Conservation (phyloP, 2,888 invertebrate species). For the Leptothorax acervorum region DNA sequence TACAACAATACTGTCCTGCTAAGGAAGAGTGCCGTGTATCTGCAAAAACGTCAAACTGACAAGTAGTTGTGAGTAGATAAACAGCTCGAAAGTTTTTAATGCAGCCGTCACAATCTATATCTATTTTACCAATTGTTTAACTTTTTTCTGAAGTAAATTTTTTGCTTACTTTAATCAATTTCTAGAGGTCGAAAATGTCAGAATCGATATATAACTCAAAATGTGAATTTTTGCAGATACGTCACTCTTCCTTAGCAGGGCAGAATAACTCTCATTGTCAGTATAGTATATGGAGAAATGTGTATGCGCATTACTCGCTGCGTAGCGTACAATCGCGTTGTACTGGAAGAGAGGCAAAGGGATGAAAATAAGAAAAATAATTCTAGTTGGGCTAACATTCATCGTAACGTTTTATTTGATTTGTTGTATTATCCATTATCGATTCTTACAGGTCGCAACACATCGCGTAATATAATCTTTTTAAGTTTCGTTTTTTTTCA, state of each 20-base stretch:
- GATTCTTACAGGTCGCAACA: constrained; percentile 78
- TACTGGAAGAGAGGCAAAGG: neutral
- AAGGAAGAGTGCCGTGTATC: no score
- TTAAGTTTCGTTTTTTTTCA: constrained; percentile 36
- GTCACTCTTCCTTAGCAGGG: no score
- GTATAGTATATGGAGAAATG: neutral
- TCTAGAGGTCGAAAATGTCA: no score
- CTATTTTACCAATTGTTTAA: no score
- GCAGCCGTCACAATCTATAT: no score
- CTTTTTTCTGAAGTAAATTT: no score
- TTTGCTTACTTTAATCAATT: no score
- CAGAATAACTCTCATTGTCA: neutral
- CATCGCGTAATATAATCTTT: constrained; percentile 73
- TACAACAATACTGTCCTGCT: neutral
- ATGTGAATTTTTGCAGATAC: no score
- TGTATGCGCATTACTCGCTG: neutral
- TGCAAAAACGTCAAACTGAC: no score
- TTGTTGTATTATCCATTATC: constrained; percentile 76
- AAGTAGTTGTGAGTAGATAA: no score
- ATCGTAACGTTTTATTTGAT: constrained; percentile 84
- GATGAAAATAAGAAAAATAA: constrained; percentile 35
- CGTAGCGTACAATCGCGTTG: neutral
- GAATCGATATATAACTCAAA: no score
- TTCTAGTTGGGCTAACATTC: constrained; percentile 76
- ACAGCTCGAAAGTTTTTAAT: no score